Evolutionary conservation across 92 coral and sea anemone genomes (phyloP).

Genomic region (Heliopora coerulea): DNA sequence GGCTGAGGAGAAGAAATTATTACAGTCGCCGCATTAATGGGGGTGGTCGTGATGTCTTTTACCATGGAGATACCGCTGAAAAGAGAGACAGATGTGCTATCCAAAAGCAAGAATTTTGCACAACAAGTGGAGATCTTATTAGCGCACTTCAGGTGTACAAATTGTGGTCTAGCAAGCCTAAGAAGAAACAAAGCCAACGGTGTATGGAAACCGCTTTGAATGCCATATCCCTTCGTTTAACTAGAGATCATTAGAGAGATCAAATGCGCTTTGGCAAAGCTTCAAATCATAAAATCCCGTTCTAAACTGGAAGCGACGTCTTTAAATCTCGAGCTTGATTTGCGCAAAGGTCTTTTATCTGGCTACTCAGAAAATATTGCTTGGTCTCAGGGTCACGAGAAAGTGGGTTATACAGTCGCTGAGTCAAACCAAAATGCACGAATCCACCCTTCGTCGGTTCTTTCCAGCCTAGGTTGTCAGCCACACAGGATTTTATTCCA

Average conservation of each 20-base stretch:
- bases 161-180: too few species aligned
- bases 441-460: too few species aligned
- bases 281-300: conserved; percentile 36
- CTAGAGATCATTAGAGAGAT: conserved; percentile 79
- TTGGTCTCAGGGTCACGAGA: conserved; percentile 82
- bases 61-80: too few species aligned
- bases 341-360: conserved; percentile 67
- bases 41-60: conserved; percentile 75
- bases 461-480: conserved; percentile 75
- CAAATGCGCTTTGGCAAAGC: conserved; percentile 57
- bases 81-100: conserved; percentile 75
- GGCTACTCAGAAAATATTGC: conserved; percentile 72
- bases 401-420: conserved; percentile 71
- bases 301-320: conserved; percentile 24
- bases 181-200: too few species aligned
- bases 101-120: conserved; percentile 80
- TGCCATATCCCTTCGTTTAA: conserved; percentile 86
- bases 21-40: conserved; percentile 70
- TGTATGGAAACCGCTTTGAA: conserved; percentile 71
- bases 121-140: conserved; percentile 81
- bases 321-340: conserved; percentile 43
- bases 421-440: conserved; percentile 57
- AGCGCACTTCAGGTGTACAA: conserved; percentile 74
- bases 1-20: conserved; percentile 75
- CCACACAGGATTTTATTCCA: conserved; percentile 85